Conservation (phyloP, 2,113 vertebrate genomes). For the Phodopus roborovskii region DNA sequence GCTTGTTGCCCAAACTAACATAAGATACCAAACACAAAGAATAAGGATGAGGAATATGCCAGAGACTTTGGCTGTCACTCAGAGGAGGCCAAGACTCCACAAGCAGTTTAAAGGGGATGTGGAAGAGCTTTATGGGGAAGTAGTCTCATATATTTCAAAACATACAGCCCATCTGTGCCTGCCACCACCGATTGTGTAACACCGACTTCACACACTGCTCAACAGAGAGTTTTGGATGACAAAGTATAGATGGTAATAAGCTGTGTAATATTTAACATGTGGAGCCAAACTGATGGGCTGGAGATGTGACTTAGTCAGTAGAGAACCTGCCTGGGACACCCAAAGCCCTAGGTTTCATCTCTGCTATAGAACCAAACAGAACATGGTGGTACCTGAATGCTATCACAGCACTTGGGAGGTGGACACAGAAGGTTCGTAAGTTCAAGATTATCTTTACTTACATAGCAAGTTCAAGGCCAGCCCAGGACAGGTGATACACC, state of each 20-base stretch:
- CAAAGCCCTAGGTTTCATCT: neutral
- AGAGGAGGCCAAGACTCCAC: neutral
- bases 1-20: neutral
- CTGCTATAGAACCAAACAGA: neutral
- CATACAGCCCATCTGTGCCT: neutral
- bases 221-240: neutral
- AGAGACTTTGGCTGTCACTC: neutral
- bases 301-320: neutral
- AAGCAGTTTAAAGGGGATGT: neutral
- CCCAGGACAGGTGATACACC: neutral
- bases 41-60: neutral
- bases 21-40: neutral
- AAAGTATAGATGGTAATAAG: neutral
- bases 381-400: neutral
- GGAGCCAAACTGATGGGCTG: neutral
- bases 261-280: neutral
- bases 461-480: neutral
- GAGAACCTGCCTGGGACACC: too few species aligned
- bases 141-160: neutral
- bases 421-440: neutral
- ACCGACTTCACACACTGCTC: neutral
- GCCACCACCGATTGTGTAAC: neutral
- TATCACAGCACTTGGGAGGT: neutral
- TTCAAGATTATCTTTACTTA: neutral
- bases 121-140: neutral